Base-by-base conservation (phyloP, 2,888 invertebrate genomes). In the Plebejus anna region DNA sequence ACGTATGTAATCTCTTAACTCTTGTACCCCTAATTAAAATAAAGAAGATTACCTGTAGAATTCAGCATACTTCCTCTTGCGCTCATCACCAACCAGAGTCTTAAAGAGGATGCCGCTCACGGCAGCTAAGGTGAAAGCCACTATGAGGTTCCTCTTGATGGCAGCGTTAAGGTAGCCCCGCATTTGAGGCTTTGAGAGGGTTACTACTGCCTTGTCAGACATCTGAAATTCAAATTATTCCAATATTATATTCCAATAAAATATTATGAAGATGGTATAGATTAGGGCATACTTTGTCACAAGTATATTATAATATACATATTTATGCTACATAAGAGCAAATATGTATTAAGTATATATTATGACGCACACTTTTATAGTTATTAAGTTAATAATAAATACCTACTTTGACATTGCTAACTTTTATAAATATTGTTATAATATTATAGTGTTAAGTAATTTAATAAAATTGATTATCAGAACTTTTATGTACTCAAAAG, bases 11-110 rank as follows among this genome's bases (percentile, higher is more conserved):
- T 59, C 59, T 22, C 2, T 28, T 28, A 61, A 61, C 16, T 55
- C 55, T 16, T 55, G 16, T 9, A 47, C 47, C 47, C 16, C 4
- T 55, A 4, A 13, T 55, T 51, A 1, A 55, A 55, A 55, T 51
- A 55, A 55, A 55, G 55, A 55, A 13, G 72, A 70, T 80, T 90
- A 97, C 98, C 96, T 97, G 95, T 97, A 97, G 88, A 97, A 98
- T 78, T 97, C 96, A 59, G 96, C 97, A 82, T 97, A 97, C 80
- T 89, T 94, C 81, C 90, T 88, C 88, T 97, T 96, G 82, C 95
- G 95, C 0, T 92, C 92, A 76, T 96, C 95, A 77, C 94, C 94
- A 0, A 96, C 85, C 0, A 95, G 3, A 6, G 95, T 9, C 82
- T 97, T 95, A 85, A 94, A 94, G 2, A 91, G 92, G 0, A 95